phyloP scores from a whole-genome alignment of 1,140 invertebrate genomes.

The Acromyrmex heyeri region DNA sequence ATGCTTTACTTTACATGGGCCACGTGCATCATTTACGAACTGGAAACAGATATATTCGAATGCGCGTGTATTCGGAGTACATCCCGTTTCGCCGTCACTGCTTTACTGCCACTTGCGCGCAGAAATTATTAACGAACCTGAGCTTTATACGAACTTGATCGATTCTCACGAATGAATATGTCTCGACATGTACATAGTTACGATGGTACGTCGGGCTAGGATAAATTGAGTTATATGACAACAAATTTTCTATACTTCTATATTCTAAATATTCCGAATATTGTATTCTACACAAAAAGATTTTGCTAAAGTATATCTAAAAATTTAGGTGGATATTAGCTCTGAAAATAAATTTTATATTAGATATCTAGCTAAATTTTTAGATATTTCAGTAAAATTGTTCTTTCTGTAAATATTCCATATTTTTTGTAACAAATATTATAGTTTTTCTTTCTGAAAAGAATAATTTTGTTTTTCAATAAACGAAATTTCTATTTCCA shows the following conservation, averaged over 20 bases:
- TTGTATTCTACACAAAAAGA: too few species aligned
- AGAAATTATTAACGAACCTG: slow-evolving; percentile 56
- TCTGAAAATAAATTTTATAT: too few species aligned
- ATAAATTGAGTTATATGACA: background rate
- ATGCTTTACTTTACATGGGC: slow-evolving; percentile 43
- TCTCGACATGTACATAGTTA: background rate
- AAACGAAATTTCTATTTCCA: background rate
- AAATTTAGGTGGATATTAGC: too few species aligned
- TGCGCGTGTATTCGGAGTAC: background rate
- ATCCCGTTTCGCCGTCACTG: background rate
- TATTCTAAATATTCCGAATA: background rate
- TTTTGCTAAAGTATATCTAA: too few species aligned
- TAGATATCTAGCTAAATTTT: background rate
- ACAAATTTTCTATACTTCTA: background rate
- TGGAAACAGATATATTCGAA: slow-evolving; percentile 34
- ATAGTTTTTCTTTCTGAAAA: background rate
- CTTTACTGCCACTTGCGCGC: background rate
- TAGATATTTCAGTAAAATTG: background rate
- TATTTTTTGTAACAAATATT: background rate
- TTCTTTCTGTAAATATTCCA: background rate
- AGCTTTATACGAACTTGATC: slow-evolving; percentile 54
- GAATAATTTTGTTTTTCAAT: background rate
- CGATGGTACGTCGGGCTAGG: background rate
- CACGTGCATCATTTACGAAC: slow-evolving; percentile 66
- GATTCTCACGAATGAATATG: slow-evolving; percentile 33